Percentiles rank a stretch among this genome's conserved stretches.
phyloP scores from a whole-genome alignment of 1,140 invertebrate species.

The Drosophila bipectinata region DNA sequence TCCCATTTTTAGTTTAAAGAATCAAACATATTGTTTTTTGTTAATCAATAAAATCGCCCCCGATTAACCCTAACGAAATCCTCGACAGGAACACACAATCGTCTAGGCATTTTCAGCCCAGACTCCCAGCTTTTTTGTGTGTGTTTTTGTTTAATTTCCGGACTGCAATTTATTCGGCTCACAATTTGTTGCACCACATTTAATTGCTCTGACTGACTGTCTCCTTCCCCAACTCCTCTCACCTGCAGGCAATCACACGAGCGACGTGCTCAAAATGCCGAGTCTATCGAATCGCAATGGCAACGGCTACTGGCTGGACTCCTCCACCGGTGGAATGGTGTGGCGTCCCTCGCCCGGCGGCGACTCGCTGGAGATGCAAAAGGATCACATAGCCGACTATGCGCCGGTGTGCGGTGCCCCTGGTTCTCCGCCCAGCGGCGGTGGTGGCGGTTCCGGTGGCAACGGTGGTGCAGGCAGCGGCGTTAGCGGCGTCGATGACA shows the following conservation, averaged over 20 bases:
- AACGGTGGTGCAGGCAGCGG: conserved; percentile 33
- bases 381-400: conserved; percentile 84
- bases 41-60: not conserved
- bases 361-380: conserved; percentile 82
- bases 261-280: conserved; percentile 83
- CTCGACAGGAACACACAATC: conserved; percentile 35
- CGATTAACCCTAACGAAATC: conserved; percentile 4
- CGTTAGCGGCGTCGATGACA: conserved; percentile 64
- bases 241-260: conserved; percentile 81
- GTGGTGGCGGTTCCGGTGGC: conserved; percentile 43
- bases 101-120: conserved; percentile 24
- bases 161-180: conserved; percentile 69
- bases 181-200: conserved; percentile 78
- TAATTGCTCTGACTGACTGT: conserved; percentile 69
- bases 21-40: not conserved
- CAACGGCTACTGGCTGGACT: conserved; percentile 83
- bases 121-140: conserved; percentile 41
- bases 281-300: conserved; percentile 82
- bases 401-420: conserved; percentile 78
- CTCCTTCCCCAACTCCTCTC: conserved; percentile 2
- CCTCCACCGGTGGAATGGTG: conserved; percentile 82
- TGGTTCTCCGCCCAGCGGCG: conserved; percentile 31
- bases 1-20: not conserved
- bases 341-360: conserved; percentile 80
- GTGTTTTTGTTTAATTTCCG: conserved; percentile 72